These are phyloP conservation scores for Drosophila asahinai DNA, from an alignment of 1,140 invertebrate genomes.

Conservation along the genomic window DNA sequence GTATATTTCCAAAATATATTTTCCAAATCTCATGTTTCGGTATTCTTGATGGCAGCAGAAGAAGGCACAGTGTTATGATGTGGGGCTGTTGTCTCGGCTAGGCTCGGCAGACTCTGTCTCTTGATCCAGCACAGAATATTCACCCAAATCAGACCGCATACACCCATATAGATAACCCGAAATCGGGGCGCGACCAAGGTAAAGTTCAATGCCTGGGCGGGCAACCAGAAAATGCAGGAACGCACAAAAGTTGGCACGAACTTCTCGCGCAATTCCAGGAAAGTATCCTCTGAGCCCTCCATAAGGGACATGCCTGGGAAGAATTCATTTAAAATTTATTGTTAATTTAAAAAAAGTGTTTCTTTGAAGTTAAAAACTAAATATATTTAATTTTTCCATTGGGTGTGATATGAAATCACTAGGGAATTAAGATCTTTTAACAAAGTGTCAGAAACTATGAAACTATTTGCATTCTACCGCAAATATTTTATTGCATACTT, in stretches of 20 bases:
- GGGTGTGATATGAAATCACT: too few species aligned
- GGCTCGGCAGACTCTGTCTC: slow-evolving; percentile 84
- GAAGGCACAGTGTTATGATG: slow-evolving; percentile 6
- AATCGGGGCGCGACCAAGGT: slow-evolving; percentile 88
- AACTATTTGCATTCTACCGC: too few species aligned
- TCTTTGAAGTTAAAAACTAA: background rate
- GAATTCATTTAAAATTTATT: slow-evolving; percentile 19
- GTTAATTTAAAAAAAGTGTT: background rate
- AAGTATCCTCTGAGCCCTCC: slow-evolving; percentile 88
- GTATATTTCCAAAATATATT: slow-evolving; percentile 2
- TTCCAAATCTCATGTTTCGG: slow-evolving; percentile 40
- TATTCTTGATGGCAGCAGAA: slow-evolving; percentile 11
- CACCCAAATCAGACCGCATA: slow-evolving; percentile 91
- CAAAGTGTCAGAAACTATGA: too few species aligned
- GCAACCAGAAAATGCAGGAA: slow-evolving; percentile 92
- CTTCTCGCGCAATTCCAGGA: slow-evolving; percentile 90
- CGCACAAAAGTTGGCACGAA: slow-evolving; percentile 90
- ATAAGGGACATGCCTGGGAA: slow-evolving; percentile 89
- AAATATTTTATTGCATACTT: too few species aligned
- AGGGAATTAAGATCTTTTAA: too few species aligned
- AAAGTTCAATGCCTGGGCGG: slow-evolving; percentile 91
- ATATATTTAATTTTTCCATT: too few species aligned
- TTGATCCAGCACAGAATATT: slow-evolving; percentile 92
- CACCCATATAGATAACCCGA: slow-evolving; percentile 90
- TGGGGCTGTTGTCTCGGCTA: background rate